Conservation (phyloP, 2,113 vertebrate species). For the Dinomys branickii region DNA sequence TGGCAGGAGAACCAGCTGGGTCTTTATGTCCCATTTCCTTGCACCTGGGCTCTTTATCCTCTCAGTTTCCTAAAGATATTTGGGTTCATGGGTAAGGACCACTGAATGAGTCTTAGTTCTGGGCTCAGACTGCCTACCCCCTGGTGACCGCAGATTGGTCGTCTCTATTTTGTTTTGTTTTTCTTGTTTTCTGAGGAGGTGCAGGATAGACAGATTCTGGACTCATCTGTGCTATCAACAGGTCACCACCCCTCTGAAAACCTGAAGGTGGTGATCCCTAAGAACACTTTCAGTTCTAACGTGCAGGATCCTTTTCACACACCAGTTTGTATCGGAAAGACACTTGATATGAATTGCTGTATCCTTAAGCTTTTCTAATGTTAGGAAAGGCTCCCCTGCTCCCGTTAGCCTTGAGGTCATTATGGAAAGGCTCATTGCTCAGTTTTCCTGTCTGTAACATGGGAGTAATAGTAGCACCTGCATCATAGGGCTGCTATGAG, state of each 20-base stretch:
- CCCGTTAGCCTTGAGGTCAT: neutral
- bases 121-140: neutral
- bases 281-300: neutral
- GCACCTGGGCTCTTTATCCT: neutral
- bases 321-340: neutral
- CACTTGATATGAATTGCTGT: neutral
- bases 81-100: neutral
- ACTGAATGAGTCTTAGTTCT: neutral
- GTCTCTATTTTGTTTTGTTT: neutral
- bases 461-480: neutral
- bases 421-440: neutral
- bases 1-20: neutral
- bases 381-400: neutral
- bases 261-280: neutral
- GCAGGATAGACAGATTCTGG: neutral
- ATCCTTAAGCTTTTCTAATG: neutral
- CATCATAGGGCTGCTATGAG: neutral
- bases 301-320: neutral
- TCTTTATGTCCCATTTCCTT: neutral
- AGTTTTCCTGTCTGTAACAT: slow-evolving; percentile 31
- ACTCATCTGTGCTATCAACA: neutral
- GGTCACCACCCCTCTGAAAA: neutral
- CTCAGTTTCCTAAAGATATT: neutral
- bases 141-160: neutral
- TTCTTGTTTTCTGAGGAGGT: neutral